These are phyloP conservation scores for Gisinianus flammeolus DNA, from an alignment of 2,888 invertebrate species.

Conservation along the genomic window DNA sequence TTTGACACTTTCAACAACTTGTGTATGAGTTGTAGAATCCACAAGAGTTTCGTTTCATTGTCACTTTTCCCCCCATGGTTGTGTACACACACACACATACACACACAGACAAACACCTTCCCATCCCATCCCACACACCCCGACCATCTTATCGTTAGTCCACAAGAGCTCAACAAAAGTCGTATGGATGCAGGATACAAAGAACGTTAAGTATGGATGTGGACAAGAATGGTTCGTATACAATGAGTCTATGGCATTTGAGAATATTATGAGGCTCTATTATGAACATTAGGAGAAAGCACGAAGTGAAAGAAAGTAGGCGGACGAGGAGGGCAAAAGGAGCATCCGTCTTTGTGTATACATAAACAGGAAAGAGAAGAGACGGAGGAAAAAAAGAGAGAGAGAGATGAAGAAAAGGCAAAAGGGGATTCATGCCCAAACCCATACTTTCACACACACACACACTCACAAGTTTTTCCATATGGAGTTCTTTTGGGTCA, in stretches of 20 bases:
- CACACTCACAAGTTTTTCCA: conserved; percentile 18
- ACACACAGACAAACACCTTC: no score
- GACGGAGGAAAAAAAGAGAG: neutral
- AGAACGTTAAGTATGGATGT: no score
- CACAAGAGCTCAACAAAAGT: no score
- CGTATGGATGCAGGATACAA: no score
- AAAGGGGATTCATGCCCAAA: no score
- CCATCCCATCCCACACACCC: no score
- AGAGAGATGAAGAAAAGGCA: conserved; percentile 4
- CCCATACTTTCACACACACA: no score
- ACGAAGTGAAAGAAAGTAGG: neutral
- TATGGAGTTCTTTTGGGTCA: conserved; percentile 30
- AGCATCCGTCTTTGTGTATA: neutral
- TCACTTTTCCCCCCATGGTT: neutral
- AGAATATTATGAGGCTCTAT: neutral
- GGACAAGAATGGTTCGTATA: no score
- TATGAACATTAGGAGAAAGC: neutral
- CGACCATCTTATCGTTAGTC: no score
- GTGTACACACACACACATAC: no score
- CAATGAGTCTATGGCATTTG: neutral
- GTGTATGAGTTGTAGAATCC: conserved; percentile 22
- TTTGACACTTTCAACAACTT: conserved; percentile 29
- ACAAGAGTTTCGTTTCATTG: neutral
- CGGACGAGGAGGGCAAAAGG: neutral
- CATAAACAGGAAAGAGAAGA: neutral